Base-by-base conservation (phyloP, 2,797 vertebrate species). In the Sebastolobus altivelis region DNA sequence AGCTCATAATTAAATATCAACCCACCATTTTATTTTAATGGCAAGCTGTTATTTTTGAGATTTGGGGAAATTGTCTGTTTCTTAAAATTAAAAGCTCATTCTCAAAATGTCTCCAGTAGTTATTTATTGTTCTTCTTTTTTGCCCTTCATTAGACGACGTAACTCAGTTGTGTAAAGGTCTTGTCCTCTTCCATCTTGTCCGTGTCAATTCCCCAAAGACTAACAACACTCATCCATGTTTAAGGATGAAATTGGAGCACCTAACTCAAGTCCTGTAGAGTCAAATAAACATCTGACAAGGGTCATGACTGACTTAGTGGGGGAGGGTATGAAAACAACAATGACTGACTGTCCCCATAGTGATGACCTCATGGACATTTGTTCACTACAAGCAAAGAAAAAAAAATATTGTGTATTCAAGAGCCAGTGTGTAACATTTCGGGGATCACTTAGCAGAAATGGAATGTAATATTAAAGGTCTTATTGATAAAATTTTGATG, bases 1-100 rank as follows among this genome's bases (percentile, higher is more conserved):
- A 54, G 63, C 71, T 78, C 62, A 61, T 58, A 52, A 85, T 72
- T 62, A 75, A 77, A 85, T 70, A 80, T 49, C 11, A 29, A 66
- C 22, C 10, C 12, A 33, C 3, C 40, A 7, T 74, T 46, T 61
- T 13, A 70, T 55, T 40, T 40, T 60, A 43, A 73, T 13, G 9
- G n/a, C 25, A 65, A 69, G 29, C 22, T 65, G 54, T 49, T 52
- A 3, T 6, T 61, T 65, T 25, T 49, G 12, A 63, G 27, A 37
- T 22, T 3, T 4, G 11, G 29, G 37, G 56, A 65, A 58, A 54
- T 0, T 16, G 8, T 22, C 7, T 18, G 5, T 52, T 67, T 52
- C 25, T 43, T 14, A 2, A 46, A 59, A 35, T 16, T 8, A 46
- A 68, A 63, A 46, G 8, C 2, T 29, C 4, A 6, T 56, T 43